Evolutionary conservation across 2,888 invertebrate genomes (phyloP), one percentile per base, ranked within the genome.

Genomic region (Mermis nigrescens): DNA sequence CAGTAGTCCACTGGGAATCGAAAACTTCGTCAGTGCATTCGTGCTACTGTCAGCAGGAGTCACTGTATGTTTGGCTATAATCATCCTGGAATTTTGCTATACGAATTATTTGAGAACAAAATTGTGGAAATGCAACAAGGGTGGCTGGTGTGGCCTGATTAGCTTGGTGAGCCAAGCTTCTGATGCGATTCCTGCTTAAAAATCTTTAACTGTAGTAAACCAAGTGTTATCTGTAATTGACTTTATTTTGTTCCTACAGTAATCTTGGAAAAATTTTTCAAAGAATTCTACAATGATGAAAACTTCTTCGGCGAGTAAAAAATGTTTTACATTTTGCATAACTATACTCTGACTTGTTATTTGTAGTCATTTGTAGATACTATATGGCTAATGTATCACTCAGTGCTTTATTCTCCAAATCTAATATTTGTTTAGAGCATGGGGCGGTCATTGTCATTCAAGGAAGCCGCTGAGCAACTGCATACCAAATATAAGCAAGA

Each of bases 21-120:
- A 76, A 75, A 95, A 98, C 79, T 98, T 98, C 77, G 82, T 94
- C 72, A 90, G 90, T 62, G 95, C 95, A 56, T 98, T 95, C 76
- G 80, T 95, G 61, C 80, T 98, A 63, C 80, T 98, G 59, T 89
- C 90, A 81, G 86, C 86, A 61, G 95, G 95, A 62, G 66, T 67
- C 46, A 71, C 70, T 46, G 78, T 95, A 65, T 89, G 92, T 0
- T 84, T 88, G 0, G 75, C 89, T 29, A 80, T 95, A 59, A 79
- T 95, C 62, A 79, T 86, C 55, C 77, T 91, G 61, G 95, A 98
- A 76, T 87, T 92, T 75, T 79, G 91, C 62, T 98, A 95, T 77
- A 94, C 91, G 77, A 85, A 86, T 70, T 94, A 92, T 75, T 81
- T 90, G 67, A 81, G 90, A 58, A 85, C 69, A 59, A 68, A 86